Evolutionary conservation across 2,888 invertebrate species (phyloP).

Genomic region (Lampropteryx suffumata): DNA sequence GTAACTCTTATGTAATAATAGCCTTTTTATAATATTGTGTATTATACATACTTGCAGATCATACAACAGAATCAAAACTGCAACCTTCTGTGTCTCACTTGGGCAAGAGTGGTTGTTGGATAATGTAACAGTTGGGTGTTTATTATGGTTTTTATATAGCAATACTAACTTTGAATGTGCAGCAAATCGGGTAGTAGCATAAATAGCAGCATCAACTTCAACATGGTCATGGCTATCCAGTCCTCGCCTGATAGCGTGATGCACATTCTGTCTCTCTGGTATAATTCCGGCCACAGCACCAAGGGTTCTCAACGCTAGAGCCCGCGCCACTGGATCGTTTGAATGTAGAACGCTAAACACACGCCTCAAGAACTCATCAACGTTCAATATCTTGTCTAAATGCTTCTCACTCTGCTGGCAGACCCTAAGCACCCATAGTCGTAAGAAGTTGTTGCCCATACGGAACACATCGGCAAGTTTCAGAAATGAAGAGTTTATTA

Average conservation of each 20-base stretch:
- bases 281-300: constrained; percentile 97
- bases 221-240: constrained; percentile 97
- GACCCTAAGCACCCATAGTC: constrained; percentile 95
- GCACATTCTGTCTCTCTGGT: constrained; percentile 96
- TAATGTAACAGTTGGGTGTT: too few species aligned
- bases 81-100: too few species aligned
- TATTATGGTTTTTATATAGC: too few species aligned
- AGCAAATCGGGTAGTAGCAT: constrained; percentile 97
- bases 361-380: constrained; percentile 93
- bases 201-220: constrained; percentile 97
- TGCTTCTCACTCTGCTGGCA: constrained; percentile 98
- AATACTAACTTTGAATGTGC: constrained; percentile 92
- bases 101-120: too few species aligned
- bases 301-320: constrained; percentile 93
- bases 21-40: too few species aligned
- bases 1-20: too few species aligned
- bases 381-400: constrained; percentile 96
- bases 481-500: constrained; percentile 97
- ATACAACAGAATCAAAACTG: too few species aligned
- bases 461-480: constrained; percentile 98
- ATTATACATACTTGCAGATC: too few species aligned
- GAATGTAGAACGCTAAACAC: constrained; percentile 97
- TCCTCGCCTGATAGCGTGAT: constrained; percentile 95
- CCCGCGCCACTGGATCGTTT: constrained; percentile 97
- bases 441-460: constrained; percentile 93